Evolutionary conservation across 2,888 invertebrate species (phyloP).

Genomic region (Plemyria rubiginata): DNA sequence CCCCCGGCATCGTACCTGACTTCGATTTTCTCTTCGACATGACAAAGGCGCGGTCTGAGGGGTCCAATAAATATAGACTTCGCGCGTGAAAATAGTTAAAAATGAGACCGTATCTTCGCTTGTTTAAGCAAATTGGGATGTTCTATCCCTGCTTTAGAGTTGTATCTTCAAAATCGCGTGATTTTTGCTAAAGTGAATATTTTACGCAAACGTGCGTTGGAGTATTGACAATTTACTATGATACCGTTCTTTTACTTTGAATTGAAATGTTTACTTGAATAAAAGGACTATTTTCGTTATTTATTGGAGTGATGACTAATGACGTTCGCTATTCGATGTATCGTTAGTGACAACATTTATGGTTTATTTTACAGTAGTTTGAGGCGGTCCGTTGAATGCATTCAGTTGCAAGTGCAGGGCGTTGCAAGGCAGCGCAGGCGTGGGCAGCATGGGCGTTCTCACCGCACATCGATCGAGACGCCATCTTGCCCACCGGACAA

Average conservation of each 20-base stretch:
- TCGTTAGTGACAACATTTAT: conserved; percentile 15
- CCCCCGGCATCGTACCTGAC: conserved; percentile 71
- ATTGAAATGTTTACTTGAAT: conserved; percentile 12
- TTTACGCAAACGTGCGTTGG: conserved; percentile 62
- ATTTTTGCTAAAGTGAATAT: conserved; percentile 47
- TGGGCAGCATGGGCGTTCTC: conserved; percentile 76
- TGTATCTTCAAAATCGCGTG: conserved; percentile 45
- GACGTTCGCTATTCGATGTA: conserved; percentile 5
- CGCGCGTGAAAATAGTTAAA: conserved; percentile 77
- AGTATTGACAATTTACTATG: conserved; percentile 55
- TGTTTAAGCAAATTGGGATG: conserved; percentile 50
- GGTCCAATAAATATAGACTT: conserved; percentile 79
- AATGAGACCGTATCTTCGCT: conserved; percentile 53
- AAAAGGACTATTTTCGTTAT: conserved; percentile 15
- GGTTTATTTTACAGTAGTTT: conserved; percentile 38
- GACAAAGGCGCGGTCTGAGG: conserved; percentile 82
- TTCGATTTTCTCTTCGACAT: conserved; percentile 79
- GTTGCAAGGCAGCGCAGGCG: conserved; percentile 80
- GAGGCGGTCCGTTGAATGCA: conserved; percentile 54
- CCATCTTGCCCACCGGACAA: conserved; percentile 75
- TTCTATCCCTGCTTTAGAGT: conserved; percentile 55
- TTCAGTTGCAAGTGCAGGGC: conserved; percentile 70
- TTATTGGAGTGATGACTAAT: conserved; percentile 20
- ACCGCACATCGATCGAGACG: conserved; percentile 76
- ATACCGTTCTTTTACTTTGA: conserved; percentile 42